phyloP scores from a whole-genome alignment of 2,797 vertebrate genomes.

The Alcedo atthis region DNA sequence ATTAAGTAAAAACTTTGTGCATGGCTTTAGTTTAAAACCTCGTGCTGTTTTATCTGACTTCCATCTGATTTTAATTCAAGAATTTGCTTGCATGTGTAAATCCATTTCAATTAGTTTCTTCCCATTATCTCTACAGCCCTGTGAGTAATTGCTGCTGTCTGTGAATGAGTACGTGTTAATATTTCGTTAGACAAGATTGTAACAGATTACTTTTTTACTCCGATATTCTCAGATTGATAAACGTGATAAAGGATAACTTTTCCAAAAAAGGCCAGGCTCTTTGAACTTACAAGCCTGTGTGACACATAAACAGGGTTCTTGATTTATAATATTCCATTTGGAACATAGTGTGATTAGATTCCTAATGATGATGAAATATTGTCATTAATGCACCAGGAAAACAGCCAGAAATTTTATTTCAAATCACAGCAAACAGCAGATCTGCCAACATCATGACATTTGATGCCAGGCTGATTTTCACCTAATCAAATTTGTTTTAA shows the following conservation, averaged over 20 bases:
- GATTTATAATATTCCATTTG: background rate
- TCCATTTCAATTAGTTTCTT: constrained; percentile 47
- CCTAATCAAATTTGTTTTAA: background rate
- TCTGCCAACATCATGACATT: background rate
- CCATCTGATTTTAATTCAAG: constrained; percentile 50
- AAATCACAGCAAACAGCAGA: background rate
- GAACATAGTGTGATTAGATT: constrained; percentile 3
- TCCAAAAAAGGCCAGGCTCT: background rate
- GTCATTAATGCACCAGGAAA: background rate
- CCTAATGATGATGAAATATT: constrained; percentile 18
- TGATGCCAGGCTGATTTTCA: constrained; percentile 24
- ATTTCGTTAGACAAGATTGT: constrained; percentile 31
- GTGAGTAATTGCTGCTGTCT: constrained; percentile 27
- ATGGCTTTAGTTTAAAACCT: background rate
- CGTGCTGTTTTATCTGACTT: background rate
- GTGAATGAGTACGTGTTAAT: constrained; percentile 3
- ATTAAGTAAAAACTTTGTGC: background rate
- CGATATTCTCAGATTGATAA: constrained; percentile 27
- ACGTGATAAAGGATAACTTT: constrained; percentile 25
- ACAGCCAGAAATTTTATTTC: background rate
- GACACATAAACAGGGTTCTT: constrained; percentile 28
- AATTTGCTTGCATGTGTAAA: constrained; percentile 5
- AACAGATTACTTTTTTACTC: constrained; percentile 40
- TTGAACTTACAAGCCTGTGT: background rate
- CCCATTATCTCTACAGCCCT: constrained; percentile 9